phyloP scores from a whole-genome alignment of 1,140 invertebrate species.

The Musca domestica region DNA sequence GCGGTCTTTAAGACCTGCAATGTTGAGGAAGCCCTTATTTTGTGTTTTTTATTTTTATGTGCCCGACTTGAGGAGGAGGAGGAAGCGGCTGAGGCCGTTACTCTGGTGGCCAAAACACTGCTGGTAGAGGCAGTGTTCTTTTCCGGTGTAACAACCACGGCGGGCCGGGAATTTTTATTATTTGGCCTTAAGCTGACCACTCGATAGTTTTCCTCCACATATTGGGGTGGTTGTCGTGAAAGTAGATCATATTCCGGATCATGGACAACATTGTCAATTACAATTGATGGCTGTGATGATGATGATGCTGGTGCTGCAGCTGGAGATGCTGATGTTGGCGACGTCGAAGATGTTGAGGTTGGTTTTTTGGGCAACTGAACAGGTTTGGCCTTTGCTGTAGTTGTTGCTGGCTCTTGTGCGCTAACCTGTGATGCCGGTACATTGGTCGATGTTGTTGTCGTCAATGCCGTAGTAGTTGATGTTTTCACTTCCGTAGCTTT shows the following conservation, averaged over 20 bases:
- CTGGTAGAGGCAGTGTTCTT: constrained; percentile 5
- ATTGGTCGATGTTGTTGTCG: no score
- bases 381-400: not conserved
- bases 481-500: not conserved
- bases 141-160: constrained; percentile 14
- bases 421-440: no score
- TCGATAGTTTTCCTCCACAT: constrained; percentile 73
- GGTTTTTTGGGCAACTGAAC: constrained; percentile 14
- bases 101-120: constrained; percentile 10
- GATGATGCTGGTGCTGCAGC: not conserved
- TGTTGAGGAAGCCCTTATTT: constrained; percentile 32
- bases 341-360: not conserved
- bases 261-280: constrained; percentile 36
- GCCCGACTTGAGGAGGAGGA: not conserved
- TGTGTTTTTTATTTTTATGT: constrained; percentile 21
- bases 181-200: constrained; percentile 48
- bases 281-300: constrained; percentile 9
- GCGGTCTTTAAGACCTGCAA: constrained; percentile 37
- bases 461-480: no score
- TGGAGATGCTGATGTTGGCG: not conserved
- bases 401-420: not conserved
- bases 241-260: constrained; percentile 79
- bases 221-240: constrained; percentile 76
- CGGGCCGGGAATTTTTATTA: not conserved
- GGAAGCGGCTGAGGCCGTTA: not conserved